Conservation (phyloP, 2,113 vertebrate species). For the Rhadina sibilatrix region DNA sequence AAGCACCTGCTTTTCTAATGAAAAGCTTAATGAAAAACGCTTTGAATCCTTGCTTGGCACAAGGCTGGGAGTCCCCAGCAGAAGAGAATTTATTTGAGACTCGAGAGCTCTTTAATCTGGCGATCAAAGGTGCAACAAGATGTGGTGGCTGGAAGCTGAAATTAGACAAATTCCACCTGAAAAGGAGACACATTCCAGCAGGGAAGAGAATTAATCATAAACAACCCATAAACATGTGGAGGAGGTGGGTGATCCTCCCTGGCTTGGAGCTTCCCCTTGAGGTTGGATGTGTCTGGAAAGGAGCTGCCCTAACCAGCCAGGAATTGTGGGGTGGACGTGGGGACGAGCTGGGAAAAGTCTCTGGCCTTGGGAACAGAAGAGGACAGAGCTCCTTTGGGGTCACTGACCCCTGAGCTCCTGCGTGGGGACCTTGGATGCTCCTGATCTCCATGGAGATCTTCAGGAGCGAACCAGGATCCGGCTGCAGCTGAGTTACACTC, state of each 20-base stretch:
- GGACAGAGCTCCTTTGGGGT: not conserved
- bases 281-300: not conserved
- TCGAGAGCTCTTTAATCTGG: conserved; percentile 48
- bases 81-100: conserved; percentile 21
- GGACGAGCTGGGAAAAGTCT: not conserved
- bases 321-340: not conserved
- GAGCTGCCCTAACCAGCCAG: not conserved
- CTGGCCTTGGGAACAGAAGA: not conserved
- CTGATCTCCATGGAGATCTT: not conserved
- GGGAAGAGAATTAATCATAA: not conserved
- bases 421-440: not conserved
- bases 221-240: accelerated
- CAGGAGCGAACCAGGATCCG: not conserved
- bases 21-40: not conserved
- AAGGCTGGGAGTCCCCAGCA: conserved; percentile 17
- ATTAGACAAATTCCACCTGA: conserved; percentile 45
- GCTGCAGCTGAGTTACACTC: not conserved
- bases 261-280: not conserved
- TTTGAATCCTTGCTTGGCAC: conserved; percentile 27
- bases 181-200: conserved; percentile 5
- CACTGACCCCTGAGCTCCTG: not conserved
- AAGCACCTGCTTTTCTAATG: not conserved
- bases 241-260: not conserved
- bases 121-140: conserved; percentile 25
- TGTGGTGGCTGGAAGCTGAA: conserved; percentile 34